Conservation (phyloP, 2,888 invertebrate genomes). For the Andricus curvator region DNA sequence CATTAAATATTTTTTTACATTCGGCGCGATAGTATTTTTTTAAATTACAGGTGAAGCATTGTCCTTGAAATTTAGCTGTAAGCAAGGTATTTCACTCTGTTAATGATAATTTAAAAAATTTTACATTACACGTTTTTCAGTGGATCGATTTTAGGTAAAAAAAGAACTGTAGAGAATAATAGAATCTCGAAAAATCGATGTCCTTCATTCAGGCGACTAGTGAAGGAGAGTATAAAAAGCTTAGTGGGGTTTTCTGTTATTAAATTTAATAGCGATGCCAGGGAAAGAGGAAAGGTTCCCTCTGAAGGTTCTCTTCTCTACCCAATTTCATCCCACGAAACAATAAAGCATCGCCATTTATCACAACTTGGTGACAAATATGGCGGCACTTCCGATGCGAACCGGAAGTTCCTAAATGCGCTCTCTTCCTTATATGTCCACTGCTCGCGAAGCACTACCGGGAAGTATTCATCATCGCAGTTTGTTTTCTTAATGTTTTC, state of each 20-base stretch:
- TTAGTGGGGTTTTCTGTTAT: constrained; percentile 60
- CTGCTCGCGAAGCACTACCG: not conserved
- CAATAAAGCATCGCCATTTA: constrained; percentile 65
- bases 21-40: too few relatives aligned
- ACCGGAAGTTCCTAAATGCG: constrained; percentile 69
- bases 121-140: too few relatives aligned
- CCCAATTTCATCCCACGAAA: constrained; percentile 54
- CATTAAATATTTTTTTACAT: too few relatives aligned
- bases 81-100: too few relatives aligned
- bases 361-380: constrained; percentile 72
- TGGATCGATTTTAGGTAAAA: not conserved
- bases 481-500: not conserved
- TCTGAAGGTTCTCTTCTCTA: constrained; percentile 41
- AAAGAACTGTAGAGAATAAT: not conserved
- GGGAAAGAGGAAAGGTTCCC: constrained; percentile 42
- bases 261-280: constrained; percentile 70
- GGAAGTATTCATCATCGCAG: not conserved
- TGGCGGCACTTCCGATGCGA: constrained; percentile 70
- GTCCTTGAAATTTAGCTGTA: too few relatives aligned
- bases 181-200: constrained; percentile 16
- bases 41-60: too few relatives aligned
- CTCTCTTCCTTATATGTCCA: not conserved
- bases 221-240: constrained; percentile 53
- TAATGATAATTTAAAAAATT: too few relatives aligned
- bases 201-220: constrained; percentile 4